Evolutionary conservation across 2,797 vertebrate genomes (phyloP).

Genomic region (Ptychobarbus kaznakovi): DNA sequence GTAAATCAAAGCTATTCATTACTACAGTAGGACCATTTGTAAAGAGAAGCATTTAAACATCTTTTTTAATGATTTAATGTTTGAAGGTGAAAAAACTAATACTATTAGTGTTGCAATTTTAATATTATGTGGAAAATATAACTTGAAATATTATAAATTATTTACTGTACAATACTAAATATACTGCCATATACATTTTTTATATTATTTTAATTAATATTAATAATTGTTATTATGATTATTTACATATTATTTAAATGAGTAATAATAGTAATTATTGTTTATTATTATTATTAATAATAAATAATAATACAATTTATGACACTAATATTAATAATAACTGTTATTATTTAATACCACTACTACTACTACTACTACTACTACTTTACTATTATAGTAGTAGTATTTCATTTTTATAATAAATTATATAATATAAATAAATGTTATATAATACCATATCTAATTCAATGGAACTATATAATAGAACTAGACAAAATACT

Average conservation of each 20-base stretch:
- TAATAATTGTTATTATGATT: background rate
- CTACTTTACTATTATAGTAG: too few relatives aligned
- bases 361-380: too few relatives aligned
- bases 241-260: background rate
- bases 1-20: too few relatives aligned
- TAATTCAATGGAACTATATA: too few relatives aligned
- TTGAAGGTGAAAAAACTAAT: background rate
- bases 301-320: background rate
- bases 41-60: background rate
- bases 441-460: too few relatives aligned
- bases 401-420: too few relatives aligned
- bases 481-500: too few relatives aligned
- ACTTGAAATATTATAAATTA: background rate
- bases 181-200: background rate
- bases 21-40: background rate
- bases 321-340: background rate
- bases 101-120: background rate
- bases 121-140: background rate
- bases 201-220: background rate
- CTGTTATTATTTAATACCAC: too few relatives aligned
- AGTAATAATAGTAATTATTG: background rate
- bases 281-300: too few relatives aligned
- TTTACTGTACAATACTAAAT: background rate
- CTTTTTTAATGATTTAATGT: background rate
- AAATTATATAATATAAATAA: too few relatives aligned